Evolutionary conservation across 2,888 invertebrate species (phyloP).

Genomic region (Augiades crinisus): DNA sequence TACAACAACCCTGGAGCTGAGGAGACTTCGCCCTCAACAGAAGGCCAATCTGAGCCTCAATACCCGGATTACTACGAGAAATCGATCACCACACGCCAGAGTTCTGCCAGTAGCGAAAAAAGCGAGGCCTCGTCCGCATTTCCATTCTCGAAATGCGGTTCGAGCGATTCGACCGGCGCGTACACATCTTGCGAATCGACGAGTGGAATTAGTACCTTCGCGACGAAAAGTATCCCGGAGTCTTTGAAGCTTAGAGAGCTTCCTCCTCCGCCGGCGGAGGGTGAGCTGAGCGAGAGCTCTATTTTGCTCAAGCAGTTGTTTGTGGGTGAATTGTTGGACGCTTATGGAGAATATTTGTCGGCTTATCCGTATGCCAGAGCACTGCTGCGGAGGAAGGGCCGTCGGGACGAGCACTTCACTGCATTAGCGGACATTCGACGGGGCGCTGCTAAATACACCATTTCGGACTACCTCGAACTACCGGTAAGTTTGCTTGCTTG

Average conservation of each 20-base stretch:
- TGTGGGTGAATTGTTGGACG: conserved; percentile 84
- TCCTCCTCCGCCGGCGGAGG: conserved; percentile 59
- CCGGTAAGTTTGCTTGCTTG: conserved; percentile 84
- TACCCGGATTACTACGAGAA: conserved; percentile 71
- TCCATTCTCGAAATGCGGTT: conserved; percentile 76
- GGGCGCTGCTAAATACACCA: conserved; percentile 84
- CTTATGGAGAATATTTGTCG: conserved; percentile 84
- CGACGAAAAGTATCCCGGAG: conserved; percentile 60
- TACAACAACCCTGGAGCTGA: conserved; percentile 62
- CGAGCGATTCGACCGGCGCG: conserved; percentile 69
- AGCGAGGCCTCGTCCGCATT: conserved; percentile 74
- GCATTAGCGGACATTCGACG: conserved; percentile 84
- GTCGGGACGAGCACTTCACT: conserved; percentile 84
- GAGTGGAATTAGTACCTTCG: conserved; percentile 68
- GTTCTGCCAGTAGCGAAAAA: conserved; percentile 72
- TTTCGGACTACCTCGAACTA: conserved; percentile 83
- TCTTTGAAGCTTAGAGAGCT: conserved; percentile 63
- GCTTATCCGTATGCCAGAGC: conserved; percentile 82
- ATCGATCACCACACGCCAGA: conserved; percentile 64
- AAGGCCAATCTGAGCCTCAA: conserved; percentile 68
- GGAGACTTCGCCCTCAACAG: conserved; percentile 69
- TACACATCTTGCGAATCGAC: conserved; percentile 75
- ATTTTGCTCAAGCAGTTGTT: conserved; percentile 82
- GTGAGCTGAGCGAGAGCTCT: conserved; percentile 61
- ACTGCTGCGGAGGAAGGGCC: conserved; percentile 82